Base-by-base conservation (phyloP, 2,888 invertebrate genomes). In the Cyrtodaria siliqua region DNA sequence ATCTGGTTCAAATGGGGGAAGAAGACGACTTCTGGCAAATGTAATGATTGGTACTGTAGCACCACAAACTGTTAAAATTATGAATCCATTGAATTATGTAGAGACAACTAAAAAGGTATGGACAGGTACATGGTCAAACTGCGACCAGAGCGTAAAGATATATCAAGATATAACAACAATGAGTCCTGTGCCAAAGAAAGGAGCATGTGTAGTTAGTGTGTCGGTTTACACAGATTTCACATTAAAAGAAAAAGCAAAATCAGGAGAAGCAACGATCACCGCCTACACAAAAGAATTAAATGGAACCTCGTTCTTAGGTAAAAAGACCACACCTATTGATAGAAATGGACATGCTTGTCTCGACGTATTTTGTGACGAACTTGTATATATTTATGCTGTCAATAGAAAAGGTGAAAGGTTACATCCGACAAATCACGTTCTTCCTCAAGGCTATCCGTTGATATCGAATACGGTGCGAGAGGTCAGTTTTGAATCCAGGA, bases 311-410 rank as follows among this genome's bases (percentile, higher is more conserved):
- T 33, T 8, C 12, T 12, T 33, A 8, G 33, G 6, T 8, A 33
- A 4, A 12, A 12, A 33, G 12, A 8, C 33, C 12, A 33, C 6
- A 33, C 33, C 33, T 33, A 33, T 33, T 8, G 12, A 33, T n/a
- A 29, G n/a, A 20, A 26, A 59, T 33, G 76, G 76, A 18, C 76
- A 71, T 40, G 76, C 29, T n/a, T 77, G 76, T 53, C 8, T 77
- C 23, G 47, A 23, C 2, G 47, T 68, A 2, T 71, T 77, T 27
- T 77, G 71, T 53, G 71, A 67, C 42, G 53, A 59, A 29, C 27
- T 52, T 14, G 61, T 75, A 0, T 69, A 60, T 27, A 20, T 75
- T 23, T 50, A 53, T 18, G 75, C 44, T 2, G 62, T 59, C 24
- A 40, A 29, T 14, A 38, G 49, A 24, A 60, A 59, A 14, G 42